A percentile compares a stretch with the other conserved stretches of the same genome.
Evolutionary conservation across 2,888 invertebrate genomes (phyloP).

Genomic region (Bhutanitis thaidina): DNA sequence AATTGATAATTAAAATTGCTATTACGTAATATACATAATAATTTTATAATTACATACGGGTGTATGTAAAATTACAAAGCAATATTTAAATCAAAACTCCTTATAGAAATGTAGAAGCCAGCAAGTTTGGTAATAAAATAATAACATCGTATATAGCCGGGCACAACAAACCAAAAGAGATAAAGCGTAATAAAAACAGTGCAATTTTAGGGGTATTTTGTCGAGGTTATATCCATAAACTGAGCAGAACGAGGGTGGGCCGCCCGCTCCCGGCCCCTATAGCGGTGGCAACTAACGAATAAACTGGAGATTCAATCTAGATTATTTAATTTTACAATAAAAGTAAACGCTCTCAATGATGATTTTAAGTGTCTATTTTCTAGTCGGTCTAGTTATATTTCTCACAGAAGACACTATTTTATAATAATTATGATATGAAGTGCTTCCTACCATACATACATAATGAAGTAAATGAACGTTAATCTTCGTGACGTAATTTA

Average conservation of each 20-base stretch:
- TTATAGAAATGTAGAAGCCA: constrained; percentile 17
- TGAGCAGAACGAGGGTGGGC: constrained; percentile 49
- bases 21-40: too few relatives aligned
- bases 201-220: constrained; percentile 80
- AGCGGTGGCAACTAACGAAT: constrained; percentile 74
- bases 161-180: constrained; percentile 75
- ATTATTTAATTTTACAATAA: constrained; percentile 72
- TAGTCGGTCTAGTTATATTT: too few relatives aligned
- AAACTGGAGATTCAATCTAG: constrained; percentile 71
- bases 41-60: too few relatives aligned
- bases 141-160: constrained; percentile 70
- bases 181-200: constrained; percentile 80
- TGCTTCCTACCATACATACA: too few relatives aligned
- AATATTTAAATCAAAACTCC: constrained; percentile 22
- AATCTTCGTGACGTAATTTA: too few relatives aligned
- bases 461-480: too few relatives aligned
- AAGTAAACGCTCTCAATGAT: constrained; percentile 51
- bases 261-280: constrained; percentile 32
- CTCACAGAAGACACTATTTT: too few relatives aligned
- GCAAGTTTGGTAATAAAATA: constrained; percentile 67
- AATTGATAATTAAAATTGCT: too few relatives aligned
- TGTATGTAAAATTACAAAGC: background rate
- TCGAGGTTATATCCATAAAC: constrained; percentile 80
- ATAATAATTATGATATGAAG: too few relatives aligned
- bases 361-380: constrained; percentile 1